Evolutionary conservation across 2,113 vertebrate species (phyloP).

Genomic region (Silurus asotus): DNA sequence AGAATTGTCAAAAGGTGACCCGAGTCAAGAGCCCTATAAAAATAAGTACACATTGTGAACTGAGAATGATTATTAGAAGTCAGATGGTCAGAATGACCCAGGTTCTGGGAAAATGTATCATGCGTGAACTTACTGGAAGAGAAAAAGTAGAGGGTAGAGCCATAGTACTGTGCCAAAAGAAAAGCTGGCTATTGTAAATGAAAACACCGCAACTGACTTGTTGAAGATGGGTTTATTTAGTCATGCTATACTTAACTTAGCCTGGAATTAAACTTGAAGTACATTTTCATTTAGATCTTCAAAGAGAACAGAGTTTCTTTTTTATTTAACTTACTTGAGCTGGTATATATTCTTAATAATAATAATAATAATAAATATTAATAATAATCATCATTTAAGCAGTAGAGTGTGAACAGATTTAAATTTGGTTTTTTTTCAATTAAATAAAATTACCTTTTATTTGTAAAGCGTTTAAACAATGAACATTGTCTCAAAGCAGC

Average conservation of each 20-base stretch:
- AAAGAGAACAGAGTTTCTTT: background rate
- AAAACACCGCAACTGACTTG: background rate
- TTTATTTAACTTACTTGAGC: background rate
- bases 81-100: background rate
- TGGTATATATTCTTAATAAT: background rate
- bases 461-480: too few relatives aligned
- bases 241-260: background rate
- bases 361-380: background rate
- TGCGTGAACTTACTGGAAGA: constrained; percentile 21
- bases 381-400: too few relatives aligned
- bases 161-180: background rate
- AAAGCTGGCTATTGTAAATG: background rate
- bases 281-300: background rate
- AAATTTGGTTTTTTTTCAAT: background rate
- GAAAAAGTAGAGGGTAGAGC: background rate
- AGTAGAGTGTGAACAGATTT: background rate
- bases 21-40: background rate
- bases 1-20: background rate
- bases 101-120: background rate
- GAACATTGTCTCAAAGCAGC: too few relatives aligned
- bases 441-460: too few relatives aligned
- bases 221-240: background rate
- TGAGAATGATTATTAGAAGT: background rate
- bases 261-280: background rate
- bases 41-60: background rate